A percentile compares a stretch with the other conserved stretches of the same genome.
Conservation (phyloP, 2,888 invertebrate species). For the Odontothrips loti region DNA sequence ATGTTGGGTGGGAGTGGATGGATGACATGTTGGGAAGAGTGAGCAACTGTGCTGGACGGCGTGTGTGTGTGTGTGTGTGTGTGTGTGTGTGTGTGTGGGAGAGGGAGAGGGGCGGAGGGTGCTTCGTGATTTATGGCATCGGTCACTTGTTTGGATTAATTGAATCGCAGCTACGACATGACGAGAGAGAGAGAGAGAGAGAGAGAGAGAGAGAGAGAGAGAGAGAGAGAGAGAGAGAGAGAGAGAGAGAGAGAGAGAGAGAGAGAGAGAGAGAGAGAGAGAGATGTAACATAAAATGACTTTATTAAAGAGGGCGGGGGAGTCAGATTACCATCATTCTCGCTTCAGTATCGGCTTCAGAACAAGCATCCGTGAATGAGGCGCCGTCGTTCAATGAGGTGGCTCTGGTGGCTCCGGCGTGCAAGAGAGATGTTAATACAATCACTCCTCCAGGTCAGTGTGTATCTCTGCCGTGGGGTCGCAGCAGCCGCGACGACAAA, state of each 20-base stretch:
- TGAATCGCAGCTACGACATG: no score
- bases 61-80: constrained; percentile 11
- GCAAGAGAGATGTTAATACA: no score
- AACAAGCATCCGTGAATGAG: neutral
- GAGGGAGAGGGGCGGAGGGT: neutral
- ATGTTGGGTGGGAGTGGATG: neutral
- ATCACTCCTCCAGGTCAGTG: no score
- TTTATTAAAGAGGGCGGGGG: neutral
- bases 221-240: no score
- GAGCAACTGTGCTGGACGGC: neutral
- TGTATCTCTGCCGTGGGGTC: no score
- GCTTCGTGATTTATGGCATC: neutral
- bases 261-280: neutral
- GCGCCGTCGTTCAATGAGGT: neutral
- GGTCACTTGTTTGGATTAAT: neutral
- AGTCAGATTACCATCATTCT: neutral
- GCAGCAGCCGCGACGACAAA: no score
- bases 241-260: no score
- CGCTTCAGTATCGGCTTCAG: neutral
- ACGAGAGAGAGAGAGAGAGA: neutral
- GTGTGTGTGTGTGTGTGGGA: neutral
- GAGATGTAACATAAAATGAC: neutral
- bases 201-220: neutral
- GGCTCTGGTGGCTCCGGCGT: no score
- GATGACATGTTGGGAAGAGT: neutral